phyloP scores from a whole-genome alignment of 1,140 invertebrate genomes.

The Theocolax elegans region DNA sequence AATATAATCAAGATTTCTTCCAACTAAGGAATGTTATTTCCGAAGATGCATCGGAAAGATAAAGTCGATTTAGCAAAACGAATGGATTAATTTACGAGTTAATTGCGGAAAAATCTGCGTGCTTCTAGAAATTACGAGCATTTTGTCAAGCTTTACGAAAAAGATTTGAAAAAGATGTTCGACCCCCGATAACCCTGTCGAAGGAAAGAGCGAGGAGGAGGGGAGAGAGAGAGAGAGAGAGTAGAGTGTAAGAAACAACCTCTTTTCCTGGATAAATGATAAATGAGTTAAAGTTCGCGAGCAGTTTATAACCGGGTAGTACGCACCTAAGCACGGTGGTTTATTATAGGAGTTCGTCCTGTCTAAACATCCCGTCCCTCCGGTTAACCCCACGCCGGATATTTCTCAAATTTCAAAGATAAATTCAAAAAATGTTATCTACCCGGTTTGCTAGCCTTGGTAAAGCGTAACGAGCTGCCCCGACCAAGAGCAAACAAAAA shows the following conservation, averaged over 20 bases:
- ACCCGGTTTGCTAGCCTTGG: not conserved
- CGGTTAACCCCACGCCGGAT: not conserved
- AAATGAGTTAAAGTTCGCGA: slow-evolving; percentile 20
- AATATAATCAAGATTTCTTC: no score
- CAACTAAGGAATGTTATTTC: no score
- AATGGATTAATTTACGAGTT: no score
- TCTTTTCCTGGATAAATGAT: slow-evolving; percentile 21
- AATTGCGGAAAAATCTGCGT: no score
- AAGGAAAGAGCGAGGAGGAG: not conserved
- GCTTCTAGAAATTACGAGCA: not conserved
- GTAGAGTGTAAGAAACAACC: no score
- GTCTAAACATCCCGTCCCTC: slow-evolving; percentile 26
- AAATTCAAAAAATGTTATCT: slow-evolving; percentile 35
- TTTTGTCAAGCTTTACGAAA: not conserved
- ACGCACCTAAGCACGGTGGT: not conserved
- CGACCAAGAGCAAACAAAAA: slow-evolving; percentile 17
- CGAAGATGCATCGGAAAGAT: no score
- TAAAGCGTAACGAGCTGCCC: not conserved
- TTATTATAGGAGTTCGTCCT: slow-evolving; percentile 27
- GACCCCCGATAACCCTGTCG: not conserved
- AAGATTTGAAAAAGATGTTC: not conserved
- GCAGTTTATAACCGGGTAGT: slow-evolving; percentile 10
- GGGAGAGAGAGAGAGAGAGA: not conserved
- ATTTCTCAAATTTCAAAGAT: slow-evolving; percentile 40
- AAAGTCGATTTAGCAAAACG: no score